phyloP scores from a whole-genome alignment of 2,888 invertebrate species.

The Ellobium chinense region DNA sequence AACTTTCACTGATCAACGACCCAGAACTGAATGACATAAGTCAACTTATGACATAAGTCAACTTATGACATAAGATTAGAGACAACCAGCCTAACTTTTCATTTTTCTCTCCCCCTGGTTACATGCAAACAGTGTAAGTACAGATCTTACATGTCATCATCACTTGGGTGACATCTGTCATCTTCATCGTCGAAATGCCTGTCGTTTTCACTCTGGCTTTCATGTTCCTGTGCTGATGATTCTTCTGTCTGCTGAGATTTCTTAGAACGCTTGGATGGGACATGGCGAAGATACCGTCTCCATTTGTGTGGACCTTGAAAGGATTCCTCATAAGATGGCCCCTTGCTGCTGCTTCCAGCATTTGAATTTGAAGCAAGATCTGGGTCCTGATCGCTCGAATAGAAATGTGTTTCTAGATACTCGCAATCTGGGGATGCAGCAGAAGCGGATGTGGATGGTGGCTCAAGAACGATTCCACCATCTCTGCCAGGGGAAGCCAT shows the following conservation, averaged over 20 bases:
- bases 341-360: too few species aligned
- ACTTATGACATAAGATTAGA: too few species aligned
- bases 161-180: too few species aligned
- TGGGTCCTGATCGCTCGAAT: neutral
- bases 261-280: slow-evolving; percentile 37
- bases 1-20: too few species aligned
- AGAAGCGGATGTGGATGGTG: slow-evolving; percentile 19
- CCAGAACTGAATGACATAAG: too few species aligned
- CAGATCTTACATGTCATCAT: slow-evolving; percentile 11
- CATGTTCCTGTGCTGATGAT: neutral
- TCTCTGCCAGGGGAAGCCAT: slow-evolving; percentile 50
- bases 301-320: slow-evolving; percentile 75
- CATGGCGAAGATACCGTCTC: slow-evolving; percentile 67
- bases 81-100: too few species aligned
- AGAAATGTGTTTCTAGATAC: slow-evolving; percentile 11
- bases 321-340: slow-evolving; percentile 49
- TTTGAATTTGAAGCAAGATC: neutral
- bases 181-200: too few species aligned
- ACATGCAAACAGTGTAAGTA: neutral
- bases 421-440: slow-evolving; percentile 19
- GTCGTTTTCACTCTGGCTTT: too few species aligned
- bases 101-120: too few species aligned
- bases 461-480: slow-evolving; percentile 25
- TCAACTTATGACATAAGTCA: too few species aligned
- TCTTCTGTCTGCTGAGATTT: slow-evolving; percentile 20